Base-by-base conservation (phyloP, 2,797 vertebrate genomes). In the Hephaestus fuliginosus region DNA sequence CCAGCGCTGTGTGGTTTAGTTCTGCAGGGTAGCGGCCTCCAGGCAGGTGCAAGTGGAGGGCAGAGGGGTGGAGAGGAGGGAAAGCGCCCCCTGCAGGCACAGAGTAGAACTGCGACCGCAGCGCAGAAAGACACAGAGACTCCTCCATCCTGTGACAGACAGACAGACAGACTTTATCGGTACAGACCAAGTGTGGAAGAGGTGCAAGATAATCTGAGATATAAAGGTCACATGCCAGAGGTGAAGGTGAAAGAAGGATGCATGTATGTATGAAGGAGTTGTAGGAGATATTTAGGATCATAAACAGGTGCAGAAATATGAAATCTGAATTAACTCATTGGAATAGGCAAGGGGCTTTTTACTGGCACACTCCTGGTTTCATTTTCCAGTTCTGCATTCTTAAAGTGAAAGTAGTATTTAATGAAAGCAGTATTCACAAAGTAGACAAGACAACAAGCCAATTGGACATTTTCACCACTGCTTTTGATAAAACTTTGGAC, bases 51-150 rank as follows among this genome's bases (percentile, higher is more conserved):
- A 98, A 94, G 92, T 99, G 98, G 92, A 98, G 96, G 58, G 97
- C 96, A 0, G 97, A 97, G 0, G 96, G 97, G 91, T 98, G 98
- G 60, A 99, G 94, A 1, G 96, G 96, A 0, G 97, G 95, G 89
- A 98, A 95, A 49, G 97, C 96, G 61, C 97, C 96, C 0, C 97
- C 97, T 3, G 95, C 93, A 33, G 97, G 97, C 80, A 98, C 90
- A 0, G 97, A 96, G 91, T 98, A 99, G 94, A 98, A 99, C 67
- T 97, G 97, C n/a, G 97, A 97, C 53, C 97, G 92, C 60, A 99
- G 94, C 0, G 97, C 96, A 0, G 97, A 98, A 49, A 99, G 96
- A 94, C 97, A 98, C 88, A 98, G 95, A 2, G 97, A 97, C 80
- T 99, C 98, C 0, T 99, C 98, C 97, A 99, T 98, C 95, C 98